Percentiles rank a stretch among this genome's conserved stretches.
These are phyloP conservation scores for Sipha flava DNA, from an alignment of 1,140 invertebrate species.

Conservation along the genomic window DNA sequence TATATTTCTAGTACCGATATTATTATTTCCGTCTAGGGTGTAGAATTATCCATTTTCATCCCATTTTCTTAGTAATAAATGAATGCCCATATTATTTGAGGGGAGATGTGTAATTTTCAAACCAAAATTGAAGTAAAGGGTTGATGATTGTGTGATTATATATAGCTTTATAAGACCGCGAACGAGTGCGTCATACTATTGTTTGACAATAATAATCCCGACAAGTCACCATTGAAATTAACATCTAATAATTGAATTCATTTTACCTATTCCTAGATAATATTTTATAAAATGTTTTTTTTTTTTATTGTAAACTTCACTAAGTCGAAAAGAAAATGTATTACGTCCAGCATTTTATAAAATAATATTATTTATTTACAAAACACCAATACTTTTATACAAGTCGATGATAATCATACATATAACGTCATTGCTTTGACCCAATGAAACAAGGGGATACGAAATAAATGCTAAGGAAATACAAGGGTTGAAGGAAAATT, in stretches of 20 bases:
- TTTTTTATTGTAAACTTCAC: no score
- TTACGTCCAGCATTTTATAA: no score
- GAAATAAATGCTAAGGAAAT: neutral
- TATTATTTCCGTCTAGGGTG: neutral
- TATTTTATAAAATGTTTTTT: no score
- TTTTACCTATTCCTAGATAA: no score
- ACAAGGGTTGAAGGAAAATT: neutral
- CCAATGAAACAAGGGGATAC: neutral
- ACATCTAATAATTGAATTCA: no score
- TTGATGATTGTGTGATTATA: neutral
- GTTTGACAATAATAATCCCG: neutral
- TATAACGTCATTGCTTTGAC: neutral
- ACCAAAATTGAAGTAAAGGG: conserved; percentile 21
- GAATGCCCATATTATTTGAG: neutral
- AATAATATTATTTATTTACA: no score
- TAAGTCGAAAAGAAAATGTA: no score
- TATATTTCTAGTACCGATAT: neutral
- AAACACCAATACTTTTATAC: no score
- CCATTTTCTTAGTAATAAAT: neutral
- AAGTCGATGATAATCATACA: neutral
- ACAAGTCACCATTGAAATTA: no score
- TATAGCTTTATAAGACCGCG: neutral
- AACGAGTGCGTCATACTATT: conserved; percentile 17
- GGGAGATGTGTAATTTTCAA: conserved; percentile 5
- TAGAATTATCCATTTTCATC: neutral